phyloP scores from a whole-genome alignment of 2,113 vertebrate species.

The Pteruthius melanotis region DNA sequence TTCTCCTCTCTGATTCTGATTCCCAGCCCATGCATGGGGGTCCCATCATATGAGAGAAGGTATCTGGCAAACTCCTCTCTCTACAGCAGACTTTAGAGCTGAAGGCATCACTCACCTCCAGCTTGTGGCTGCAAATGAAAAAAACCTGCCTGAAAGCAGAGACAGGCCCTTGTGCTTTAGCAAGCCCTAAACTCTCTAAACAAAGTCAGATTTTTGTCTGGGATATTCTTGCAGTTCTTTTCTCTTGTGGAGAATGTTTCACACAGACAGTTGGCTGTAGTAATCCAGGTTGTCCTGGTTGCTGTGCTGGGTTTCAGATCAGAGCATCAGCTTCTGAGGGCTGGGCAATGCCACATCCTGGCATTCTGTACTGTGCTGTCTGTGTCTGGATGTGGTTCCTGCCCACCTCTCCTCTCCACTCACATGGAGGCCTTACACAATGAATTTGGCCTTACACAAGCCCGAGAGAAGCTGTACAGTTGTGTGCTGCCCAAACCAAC shows the following conservation, averaged over 20 bases:
- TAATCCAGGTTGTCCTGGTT: neutral
- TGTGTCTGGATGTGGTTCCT: neutral
- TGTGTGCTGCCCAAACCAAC: neutral
- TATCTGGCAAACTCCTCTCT: neutral
- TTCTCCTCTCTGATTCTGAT: neutral
- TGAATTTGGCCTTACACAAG: neutral
- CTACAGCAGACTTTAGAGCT: neutral
- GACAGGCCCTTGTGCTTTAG: neutral
- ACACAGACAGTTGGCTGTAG: neutral
- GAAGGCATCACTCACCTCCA: neutral
- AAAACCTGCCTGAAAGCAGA: neutral
- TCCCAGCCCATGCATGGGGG: neutral
- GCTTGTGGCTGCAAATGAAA: neutral
- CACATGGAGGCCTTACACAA: fast-evolving
- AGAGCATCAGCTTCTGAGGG: neutral
- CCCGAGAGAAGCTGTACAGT: neutral
- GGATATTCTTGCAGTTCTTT: neutral
- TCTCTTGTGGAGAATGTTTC: neutral
- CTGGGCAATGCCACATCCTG: neutral
- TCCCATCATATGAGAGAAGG: neutral
- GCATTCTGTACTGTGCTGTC: neutral
- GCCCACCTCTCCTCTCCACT: neutral
- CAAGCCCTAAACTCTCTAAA: neutral
- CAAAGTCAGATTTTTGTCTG: neutral
- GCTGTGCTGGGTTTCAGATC: neutral